These are phyloP conservation scores for Baryphthengus martii DNA, from an alignment of 2,113 vertebrate genomes.

Conservation along the genomic window DNA sequence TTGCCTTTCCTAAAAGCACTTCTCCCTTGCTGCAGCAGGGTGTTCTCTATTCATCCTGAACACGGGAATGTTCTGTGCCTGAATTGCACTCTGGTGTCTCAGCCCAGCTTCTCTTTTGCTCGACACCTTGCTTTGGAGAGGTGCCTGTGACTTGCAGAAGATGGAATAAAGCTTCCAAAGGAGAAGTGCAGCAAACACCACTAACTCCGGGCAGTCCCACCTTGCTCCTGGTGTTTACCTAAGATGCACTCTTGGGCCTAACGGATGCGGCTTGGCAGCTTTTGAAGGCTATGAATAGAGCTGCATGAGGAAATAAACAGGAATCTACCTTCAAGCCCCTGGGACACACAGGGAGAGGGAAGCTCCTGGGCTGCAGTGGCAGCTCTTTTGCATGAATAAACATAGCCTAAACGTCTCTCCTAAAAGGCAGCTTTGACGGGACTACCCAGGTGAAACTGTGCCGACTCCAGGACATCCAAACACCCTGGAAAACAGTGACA, in stretches of 20 bases:
- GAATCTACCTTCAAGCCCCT: background rate
- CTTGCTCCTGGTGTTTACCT: background rate
- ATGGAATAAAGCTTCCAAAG: background rate
- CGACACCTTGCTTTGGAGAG: rapidly evolving
- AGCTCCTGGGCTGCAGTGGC: background rate
- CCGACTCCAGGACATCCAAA: background rate
- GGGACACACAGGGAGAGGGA: background rate
- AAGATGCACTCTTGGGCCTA: background rate
- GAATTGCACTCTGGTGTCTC: background rate
- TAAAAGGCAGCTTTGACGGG: background rate
- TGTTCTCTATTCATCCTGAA: background rate
- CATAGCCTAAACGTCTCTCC: background rate
- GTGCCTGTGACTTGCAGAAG: background rate
- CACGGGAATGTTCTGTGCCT: rapidly evolving
- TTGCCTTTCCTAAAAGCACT: background rate
- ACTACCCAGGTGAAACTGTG: background rate
- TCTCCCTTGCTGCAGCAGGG: background rate
- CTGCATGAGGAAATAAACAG: slow-evolving; percentile 46
- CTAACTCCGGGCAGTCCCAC: background rate
- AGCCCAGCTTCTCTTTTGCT: background rate
- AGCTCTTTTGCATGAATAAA: background rate
- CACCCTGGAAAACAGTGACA: background rate
- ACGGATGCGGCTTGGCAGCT: slow-evolving; percentile 4
- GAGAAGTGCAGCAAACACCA: background rate
- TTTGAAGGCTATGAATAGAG: slow-evolving; percentile 30